These are phyloP conservation scores for Archocentrus centrarchus DNA, from an alignment of 2,113 vertebrate species.

Conservation along the genomic window DNA sequence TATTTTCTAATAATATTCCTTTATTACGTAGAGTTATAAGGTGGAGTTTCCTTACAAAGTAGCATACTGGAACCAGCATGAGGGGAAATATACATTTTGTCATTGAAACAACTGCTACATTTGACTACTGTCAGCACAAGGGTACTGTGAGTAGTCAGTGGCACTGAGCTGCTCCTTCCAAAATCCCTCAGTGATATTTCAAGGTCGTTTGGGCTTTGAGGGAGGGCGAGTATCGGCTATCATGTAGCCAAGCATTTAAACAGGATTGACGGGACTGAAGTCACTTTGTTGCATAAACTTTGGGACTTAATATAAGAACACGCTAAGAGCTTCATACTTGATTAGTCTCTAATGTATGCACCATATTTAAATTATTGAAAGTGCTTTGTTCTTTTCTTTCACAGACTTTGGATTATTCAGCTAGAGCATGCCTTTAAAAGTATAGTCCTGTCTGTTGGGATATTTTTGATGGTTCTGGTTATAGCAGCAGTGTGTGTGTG, in stretches of 20 bases:
- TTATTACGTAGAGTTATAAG: neutral
- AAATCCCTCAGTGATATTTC: constrained; percentile 9
- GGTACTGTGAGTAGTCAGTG: neutral
- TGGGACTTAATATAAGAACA: neutral
- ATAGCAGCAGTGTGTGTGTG: neutral
- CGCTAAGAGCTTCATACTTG: neutral
- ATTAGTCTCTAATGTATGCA: neutral
- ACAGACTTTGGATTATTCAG: constrained; percentile 23
- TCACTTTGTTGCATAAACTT: constrained; percentile 4
- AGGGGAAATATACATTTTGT: neutral
- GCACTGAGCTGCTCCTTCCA: constrained; percentile 4
- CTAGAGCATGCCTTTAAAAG: constrained; percentile 25
- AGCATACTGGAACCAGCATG: neutral
- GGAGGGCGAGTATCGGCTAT: constrained; percentile 4
- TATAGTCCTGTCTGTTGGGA: constrained; percentile 24
- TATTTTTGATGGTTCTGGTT: constrained; percentile 44
- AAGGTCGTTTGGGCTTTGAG: constrained; percentile 34
- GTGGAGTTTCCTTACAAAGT: neutral
- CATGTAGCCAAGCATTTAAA: neutral
- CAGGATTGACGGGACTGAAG: neutral
- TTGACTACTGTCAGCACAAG: neutral
- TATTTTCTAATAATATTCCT: neutral
- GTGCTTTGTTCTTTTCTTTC: constrained; percentile 10
- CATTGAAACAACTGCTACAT: neutral
- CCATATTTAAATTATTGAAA: neutral